Conservation (phyloP, 2,797 vertebrate genomes). For the Delichon dasypus region DNA sequence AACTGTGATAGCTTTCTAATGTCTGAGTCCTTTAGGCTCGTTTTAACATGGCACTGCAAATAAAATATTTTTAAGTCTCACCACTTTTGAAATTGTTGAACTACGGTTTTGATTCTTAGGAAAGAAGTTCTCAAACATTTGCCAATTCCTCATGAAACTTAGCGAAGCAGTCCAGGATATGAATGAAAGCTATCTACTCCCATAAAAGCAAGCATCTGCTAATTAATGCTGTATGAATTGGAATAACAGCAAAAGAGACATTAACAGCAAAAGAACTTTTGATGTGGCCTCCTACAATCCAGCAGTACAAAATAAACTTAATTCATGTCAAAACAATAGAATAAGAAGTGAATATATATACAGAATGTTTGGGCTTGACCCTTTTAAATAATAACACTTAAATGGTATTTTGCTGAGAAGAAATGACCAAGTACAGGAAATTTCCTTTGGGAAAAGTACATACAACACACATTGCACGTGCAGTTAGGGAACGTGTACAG, state of each 20-base stretch:
- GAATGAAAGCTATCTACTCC: not conserved
- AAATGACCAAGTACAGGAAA: not conserved
- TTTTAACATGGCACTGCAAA: not conserved
- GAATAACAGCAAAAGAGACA: not conserved
- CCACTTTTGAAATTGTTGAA: not conserved
- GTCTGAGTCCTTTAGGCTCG: not conserved
- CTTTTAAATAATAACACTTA: constrained; percentile 15
- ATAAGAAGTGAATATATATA: constrained; percentile 4
- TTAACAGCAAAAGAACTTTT: not conserved
- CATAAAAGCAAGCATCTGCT: not conserved
- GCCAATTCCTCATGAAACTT: not conserved
- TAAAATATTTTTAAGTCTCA: not conserved
- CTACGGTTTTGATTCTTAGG: not conserved
- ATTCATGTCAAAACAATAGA: constrained; percentile 37
- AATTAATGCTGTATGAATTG: not conserved
- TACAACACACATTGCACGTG: not conserved
- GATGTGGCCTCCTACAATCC: not conserved
- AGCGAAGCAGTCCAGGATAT: not conserved
- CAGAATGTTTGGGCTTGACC: not conserved
- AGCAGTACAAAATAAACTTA: not conserved
- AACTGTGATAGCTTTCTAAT: not conserved
- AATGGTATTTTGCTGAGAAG: constrained; percentile 8
- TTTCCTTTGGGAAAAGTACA: constrained; percentile 3
- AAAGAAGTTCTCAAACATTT: not conserved
- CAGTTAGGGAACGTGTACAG: not conserved